Base-by-base conservation (phyloP, 1,140 invertebrate genomes). In the Trichonephila clavipes region DNA sequence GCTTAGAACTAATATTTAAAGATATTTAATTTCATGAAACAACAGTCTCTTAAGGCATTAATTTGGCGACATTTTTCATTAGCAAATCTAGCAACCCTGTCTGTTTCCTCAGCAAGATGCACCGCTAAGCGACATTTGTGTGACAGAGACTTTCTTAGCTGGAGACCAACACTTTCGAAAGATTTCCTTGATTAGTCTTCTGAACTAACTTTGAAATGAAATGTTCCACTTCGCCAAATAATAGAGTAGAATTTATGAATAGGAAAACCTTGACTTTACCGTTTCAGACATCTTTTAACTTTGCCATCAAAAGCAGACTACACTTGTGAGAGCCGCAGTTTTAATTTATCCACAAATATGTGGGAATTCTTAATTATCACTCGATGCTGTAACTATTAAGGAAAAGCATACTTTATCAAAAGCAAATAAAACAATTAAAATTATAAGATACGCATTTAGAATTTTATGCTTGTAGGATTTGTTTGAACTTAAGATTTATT, bases 101-200 rank as follows among this genome's bases (percentile, higher is more conserved):
- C 61, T 66, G 44, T 92, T 44, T 87, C 91, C 91, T 59, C 83
- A 92, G 91, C 82, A 44, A 92, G 91, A 44, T 21, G 59, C 64
- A 92, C 14, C 83, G n/a, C 62, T 62, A 87, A 24, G 77, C 51
- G 82, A 92, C 82, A 92, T 58, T 66, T 87, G 90, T 85, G 81
- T 18, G 44, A 92, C 81, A 92, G 90, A 92, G n/a, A 59, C 89
- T 90, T 61, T 81, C 89, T 40, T 92, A 69, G 82, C 81, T 64
- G 90, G 62, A 92, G 59, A 34, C 81, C 90, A 86, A 92, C 81
- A 85, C 82, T 92, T 85, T 4, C 1, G 21, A 6, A 89, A 66
- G 86, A 88, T 66, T 34, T 89, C 72, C 66, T 89, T 88, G 85
- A 88, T 88, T 62, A 64, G 59, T 83, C 82, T 83, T 58, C 19